A percentile compares a stretch with the other conserved stretches of the same genome.
These are phyloP conservation scores for Pteronura brasiliensis DNA, from an alignment of 2,113 vertebrate species.

Conservation along the genomic window DNA sequence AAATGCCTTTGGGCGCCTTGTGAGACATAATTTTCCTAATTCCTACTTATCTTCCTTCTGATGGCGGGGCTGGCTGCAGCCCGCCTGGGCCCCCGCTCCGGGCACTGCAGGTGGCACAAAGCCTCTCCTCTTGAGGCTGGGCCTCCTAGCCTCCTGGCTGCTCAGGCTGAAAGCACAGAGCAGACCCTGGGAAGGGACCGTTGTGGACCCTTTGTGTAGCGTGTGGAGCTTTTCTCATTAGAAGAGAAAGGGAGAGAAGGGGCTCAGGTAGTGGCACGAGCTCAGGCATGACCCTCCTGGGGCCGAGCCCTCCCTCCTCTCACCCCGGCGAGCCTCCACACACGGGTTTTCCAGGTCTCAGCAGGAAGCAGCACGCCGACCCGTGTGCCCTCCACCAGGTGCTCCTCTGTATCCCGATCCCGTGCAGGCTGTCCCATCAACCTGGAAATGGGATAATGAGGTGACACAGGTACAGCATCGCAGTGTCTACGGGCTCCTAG, in stretches of 20 bases:
- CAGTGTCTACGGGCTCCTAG: not conserved
- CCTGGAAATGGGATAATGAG: not conserved
- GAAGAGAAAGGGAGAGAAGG: not conserved
- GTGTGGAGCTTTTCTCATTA: not conserved
- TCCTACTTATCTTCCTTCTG: not conserved
- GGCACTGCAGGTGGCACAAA: not conserved
- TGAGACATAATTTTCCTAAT: slow-evolving; percentile 26
- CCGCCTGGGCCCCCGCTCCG: not conserved
- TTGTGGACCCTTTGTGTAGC: not conserved
- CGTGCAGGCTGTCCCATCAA: not conserved
- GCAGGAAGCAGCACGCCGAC: not conserved
- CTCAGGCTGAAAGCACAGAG: not conserved
- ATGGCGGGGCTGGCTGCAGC: not conserved
- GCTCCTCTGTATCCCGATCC: not conserved
- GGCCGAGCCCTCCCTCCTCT: not conserved
- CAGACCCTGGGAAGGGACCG: not conserved
- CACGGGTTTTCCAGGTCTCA: not conserved
- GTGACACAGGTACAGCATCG: accelerated
- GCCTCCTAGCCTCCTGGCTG: not conserved
- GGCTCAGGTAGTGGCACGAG: not conserved
- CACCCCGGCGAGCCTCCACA: not conserved
- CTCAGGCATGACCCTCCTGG: not conserved
- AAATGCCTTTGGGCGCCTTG: slow-evolving; percentile 45
- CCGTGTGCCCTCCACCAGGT: too few species aligned
- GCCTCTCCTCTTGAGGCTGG: not conserved